Base-by-base conservation (phyloP, 2,797 vertebrate genomes). In the Ambastaia sidthimunki region DNA sequence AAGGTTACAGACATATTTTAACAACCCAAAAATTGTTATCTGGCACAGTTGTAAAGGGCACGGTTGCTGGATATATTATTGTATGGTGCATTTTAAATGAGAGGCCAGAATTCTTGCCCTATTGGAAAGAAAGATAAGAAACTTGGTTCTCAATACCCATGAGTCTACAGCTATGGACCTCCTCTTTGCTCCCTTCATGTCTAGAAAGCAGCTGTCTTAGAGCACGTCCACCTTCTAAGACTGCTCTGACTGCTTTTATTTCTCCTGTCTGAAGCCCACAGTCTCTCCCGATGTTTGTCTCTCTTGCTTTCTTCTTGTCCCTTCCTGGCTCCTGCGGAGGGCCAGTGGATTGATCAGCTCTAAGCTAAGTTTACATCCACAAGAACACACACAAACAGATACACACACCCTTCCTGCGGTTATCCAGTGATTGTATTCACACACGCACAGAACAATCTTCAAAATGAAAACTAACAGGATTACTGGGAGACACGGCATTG, bases 281-380 rank as follows among this genome's bases (percentile, higher is more conserved):
- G 60, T 70, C 63, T 77, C 34, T 37, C 41, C 9, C 41, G 10
- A 10, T 11, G 41, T 44, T 44, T 44, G 41, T 7, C 41, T 44
- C 69, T 65, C 54, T 59, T 50, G 44, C 50, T 74, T 65, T 72
- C 63, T 28, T 76, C 63, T 48, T 31, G 21, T 50, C 23, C 48
- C 3, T 34, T 80, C 82, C 28, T 57, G 78, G 82, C 63, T 60
- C 44, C 74, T 71, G 73, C 81, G 78, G 84, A 82, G 80, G 80
- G 66, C 71, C 78, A 82, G 68, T 37, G 44, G 70, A 86, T 80
- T 86, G 81, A 84, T 84, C 81, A 63, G 83, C 78, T 81, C 75
- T 79, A 76, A 79, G 85, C 80, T 68, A 81, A 72, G 79, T 76
- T 55, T 74, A 82, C 66, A 84, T 59, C 47, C 74, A 69, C 77